Base-by-base conservation (phyloP, 35 echinoderm and acorn worm species). In the Apostichopus parvimensis region DNA sequence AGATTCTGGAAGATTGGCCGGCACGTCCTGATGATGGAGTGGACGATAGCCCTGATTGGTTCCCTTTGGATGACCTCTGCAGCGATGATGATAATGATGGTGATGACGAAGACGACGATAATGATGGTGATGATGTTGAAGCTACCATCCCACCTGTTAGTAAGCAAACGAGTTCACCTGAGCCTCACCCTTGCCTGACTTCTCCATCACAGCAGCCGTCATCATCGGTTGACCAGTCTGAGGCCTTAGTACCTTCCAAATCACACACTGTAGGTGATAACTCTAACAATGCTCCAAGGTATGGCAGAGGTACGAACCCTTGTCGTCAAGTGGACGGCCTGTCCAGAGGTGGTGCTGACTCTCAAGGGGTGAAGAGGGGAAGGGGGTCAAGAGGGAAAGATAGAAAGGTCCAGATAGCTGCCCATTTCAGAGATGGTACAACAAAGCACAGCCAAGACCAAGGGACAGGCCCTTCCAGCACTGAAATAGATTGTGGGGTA, bases 331-430 rank as follows among this genome's bases (percentile, higher is more conserved):
- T 13, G 3, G 24, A 54, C 7, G 28, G 54, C 54, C 56, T 25
- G 52, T 54, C 28, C 57, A 57, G 17, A 4, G 9, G 57, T 1
- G 34, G 34, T 45, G 34, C 0, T 4, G 34, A 84, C n/a, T 18
- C 55, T 20, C 81, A 58, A 14, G 26, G 25, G 78, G 17, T 24
- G 20, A 18, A 17, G 57, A 59, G 55, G 4, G 17, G 52, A 82
- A 17, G 17, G 10, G 34, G 34, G 34, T 4, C 34, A 45, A 45
- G 34, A 45, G 54, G 55, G 11, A 84, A 84, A 84, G 54, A 56
- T 56, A 84, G 81, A n/a, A 58, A 58, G 12, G 58, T 84, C 55
- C 81, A 84, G 5, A 23, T 84, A 59, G 81, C 81, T 59, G 81
- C 55, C 54, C 58, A 56, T 22, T 84, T 84, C 18, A 82, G 9